Conservation (phyloP, 2,113 vertebrate species). For the Corythornis vintsioides region DNA sequence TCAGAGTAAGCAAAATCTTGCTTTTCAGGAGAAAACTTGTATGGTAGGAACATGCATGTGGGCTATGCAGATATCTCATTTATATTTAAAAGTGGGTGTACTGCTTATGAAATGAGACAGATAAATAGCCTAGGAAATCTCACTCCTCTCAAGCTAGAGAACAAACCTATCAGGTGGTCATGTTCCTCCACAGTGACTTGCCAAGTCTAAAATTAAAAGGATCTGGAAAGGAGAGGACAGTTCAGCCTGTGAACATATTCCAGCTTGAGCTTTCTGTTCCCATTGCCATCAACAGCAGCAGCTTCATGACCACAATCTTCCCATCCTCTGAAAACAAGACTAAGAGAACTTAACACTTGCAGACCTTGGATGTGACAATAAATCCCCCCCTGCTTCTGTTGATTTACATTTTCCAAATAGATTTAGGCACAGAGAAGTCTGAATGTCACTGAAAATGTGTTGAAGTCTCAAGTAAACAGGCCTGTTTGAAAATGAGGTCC, state of each 20-base stretch:
- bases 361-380: not conserved
- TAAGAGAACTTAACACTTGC: not conserved
- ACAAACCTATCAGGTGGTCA: not conserved
- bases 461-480: not conserved
- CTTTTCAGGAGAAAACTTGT: not conserved
- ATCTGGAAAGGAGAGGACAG: not conserved
- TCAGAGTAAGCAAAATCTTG: not conserved
- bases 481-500: not conserved
- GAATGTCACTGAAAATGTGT: not conserved
- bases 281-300: not conserved
- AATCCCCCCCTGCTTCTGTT: not conserved
- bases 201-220: not conserved
- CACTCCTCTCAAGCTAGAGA: not conserved
- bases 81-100: not conserved
- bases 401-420: not conserved
- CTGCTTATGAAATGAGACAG: not conserved
- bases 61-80: not conserved
- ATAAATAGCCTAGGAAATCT: not conserved
- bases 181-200: not conserved
- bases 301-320: not conserved
- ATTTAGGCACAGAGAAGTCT: not conserved
- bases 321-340: not conserved
- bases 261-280: not conserved
- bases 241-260: not conserved
- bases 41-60: not conserved